Conservation (phyloP, 92 coral and sea anemone genomes). For the Zoanthus gigantus region DNA sequence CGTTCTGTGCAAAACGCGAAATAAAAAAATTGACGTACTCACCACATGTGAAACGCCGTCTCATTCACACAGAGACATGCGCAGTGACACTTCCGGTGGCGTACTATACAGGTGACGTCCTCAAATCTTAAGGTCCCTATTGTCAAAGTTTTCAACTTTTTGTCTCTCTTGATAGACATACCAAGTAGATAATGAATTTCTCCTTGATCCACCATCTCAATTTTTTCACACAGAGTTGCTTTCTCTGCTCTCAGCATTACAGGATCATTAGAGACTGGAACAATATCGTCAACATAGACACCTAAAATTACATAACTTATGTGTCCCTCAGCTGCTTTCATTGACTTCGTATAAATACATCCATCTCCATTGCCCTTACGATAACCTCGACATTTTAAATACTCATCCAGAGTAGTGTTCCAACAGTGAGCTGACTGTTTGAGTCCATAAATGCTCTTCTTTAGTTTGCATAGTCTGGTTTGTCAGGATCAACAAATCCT, state of each 20-base stretch:
- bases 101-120: too few relatives aligned
- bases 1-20: too few relatives aligned
- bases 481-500: conserved; percentile 74
- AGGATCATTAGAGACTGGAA: conserved; percentile 60
- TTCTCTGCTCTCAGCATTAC: conserved; percentile 69
- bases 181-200: conserved; percentile 71
- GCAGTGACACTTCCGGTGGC: too few relatives aligned
- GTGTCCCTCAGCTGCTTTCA: conserved; percentile 62
- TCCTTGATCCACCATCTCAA: conserved; percentile 67
- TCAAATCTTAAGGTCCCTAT: conserved; percentile 10
- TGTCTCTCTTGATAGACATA: conserved; percentile 69
- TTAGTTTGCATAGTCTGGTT: conserved; percentile 67
- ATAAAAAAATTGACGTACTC: too few relatives aligned
- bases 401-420: conserved; percentile 68
- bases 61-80: too few relatives aligned
- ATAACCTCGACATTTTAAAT: conserved; percentile 55
- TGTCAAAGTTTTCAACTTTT: conserved; percentile 61
- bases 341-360: conserved; percentile 58
- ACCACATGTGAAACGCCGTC: too few relatives aligned
- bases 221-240: conserved; percentile 57
- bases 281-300: conserved; percentile 63
- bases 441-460: conserved; percentile 64
- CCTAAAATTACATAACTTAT: conserved; percentile 63
- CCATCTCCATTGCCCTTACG: conserved; percentile 67
- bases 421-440: conserved; percentile 71